Conservation (phyloP, 2,888 invertebrate genomes). For the Kryphioiulus occultus region DNA sequence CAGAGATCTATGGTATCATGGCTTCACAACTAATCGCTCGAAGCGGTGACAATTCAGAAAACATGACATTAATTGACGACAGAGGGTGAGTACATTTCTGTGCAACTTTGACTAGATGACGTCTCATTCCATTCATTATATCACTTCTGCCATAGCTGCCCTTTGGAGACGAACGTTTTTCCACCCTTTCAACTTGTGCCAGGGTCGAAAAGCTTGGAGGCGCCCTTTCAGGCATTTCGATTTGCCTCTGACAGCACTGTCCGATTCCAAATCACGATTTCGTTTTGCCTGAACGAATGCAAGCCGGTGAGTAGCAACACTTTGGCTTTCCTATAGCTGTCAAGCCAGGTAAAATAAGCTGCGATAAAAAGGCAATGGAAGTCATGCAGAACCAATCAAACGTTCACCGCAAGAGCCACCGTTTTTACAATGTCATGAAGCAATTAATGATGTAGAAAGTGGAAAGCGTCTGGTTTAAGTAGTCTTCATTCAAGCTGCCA, state of each 20-base stretch:
- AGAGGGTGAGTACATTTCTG: constrained; percentile 54
- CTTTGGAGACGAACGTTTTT: constrained; percentile 56
- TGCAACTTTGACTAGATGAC: too few species aligned
- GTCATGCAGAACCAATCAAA: constrained; percentile 38
- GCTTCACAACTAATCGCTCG: constrained; percentile 55
- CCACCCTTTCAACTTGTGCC: constrained; percentile 53
- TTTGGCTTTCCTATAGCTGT: background rate
- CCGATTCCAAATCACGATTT: constrained; percentile 56
- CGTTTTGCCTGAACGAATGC: constrained; percentile 56
- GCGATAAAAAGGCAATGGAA: background rate
- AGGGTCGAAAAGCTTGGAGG: constrained; percentile 55
- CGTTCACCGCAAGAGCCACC: background rate
- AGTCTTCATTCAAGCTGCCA: background rate
- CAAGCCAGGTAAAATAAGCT: background rate
- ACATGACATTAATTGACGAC: constrained; percentile 56
- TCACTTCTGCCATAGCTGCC: constrained; percentile 54
- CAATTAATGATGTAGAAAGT: background rate
- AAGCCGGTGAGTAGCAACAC: constrained; percentile 54
- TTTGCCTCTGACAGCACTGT: constrained; percentile 56
- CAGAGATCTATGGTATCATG: constrained; percentile 55
- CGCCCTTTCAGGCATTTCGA: constrained; percentile 56
- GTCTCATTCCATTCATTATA: background rate
- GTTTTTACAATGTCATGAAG: constrained; percentile 33
- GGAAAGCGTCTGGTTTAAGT: background rate
- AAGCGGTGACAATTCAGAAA: constrained; percentile 56